phyloP scores from a whole-genome alignment of 2,113 vertebrate genomes.

The Lepisosteus osseus region DNA sequence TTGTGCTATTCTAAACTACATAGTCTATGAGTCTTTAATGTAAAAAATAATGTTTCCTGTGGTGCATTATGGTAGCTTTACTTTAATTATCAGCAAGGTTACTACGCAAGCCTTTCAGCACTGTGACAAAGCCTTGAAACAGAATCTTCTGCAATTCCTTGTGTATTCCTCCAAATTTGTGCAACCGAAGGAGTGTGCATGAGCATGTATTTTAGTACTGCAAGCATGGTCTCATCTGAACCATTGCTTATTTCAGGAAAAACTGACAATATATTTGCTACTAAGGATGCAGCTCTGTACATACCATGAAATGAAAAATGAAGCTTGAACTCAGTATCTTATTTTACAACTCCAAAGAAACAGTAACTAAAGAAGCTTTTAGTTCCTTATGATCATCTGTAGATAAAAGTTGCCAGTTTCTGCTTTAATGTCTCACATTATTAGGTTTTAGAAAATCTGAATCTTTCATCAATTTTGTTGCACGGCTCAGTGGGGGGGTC shows the following conservation, averaged over 20 bases:
- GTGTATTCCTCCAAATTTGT: too few relatives aligned
- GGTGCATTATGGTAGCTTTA: too few relatives aligned
- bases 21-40: too few relatives aligned
- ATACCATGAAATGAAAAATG: conserved; percentile 21
- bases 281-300: conserved; percentile 2
- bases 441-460: conserved; percentile 56
- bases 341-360: conserved; percentile 25
- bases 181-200: background rate
- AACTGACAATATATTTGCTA: conserved; percentile 19
- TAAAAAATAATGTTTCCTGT: too few relatives aligned
- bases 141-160: too few relatives aligned
- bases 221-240: too few relatives aligned
- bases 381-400: conserved; percentile 24
- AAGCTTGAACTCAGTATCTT: conserved; percentile 24
- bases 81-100: too few relatives aligned
- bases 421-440: conserved; percentile 60
- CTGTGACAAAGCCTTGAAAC: too few relatives aligned
- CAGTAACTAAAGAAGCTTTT: conserved; percentile 20
- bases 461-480: conserved; percentile 55
- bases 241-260: conserved; percentile 13
- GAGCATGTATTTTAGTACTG: background rate
- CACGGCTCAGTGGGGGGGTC: conserved; percentile 42
- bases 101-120: too few relatives aligned
- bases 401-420: conserved; percentile 43
- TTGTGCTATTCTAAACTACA: too few relatives aligned